Evolutionary conservation across 92 coral and sea anemone genomes (phyloP), one percentile per base, ranked within the genome.

Genomic region (Pocillopora meandrina): DNA sequence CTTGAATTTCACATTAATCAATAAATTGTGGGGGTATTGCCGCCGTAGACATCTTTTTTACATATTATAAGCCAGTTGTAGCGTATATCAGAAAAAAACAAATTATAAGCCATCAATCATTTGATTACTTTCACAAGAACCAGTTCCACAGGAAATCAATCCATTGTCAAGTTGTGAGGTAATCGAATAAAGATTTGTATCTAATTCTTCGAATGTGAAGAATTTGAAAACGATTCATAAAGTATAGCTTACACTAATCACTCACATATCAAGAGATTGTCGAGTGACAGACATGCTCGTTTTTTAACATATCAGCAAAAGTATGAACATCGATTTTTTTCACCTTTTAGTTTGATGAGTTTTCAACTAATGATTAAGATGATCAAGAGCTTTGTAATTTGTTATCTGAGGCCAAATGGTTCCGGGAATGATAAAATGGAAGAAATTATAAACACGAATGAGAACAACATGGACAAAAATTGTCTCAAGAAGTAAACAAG

Each of bases 141-240:
- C 92, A 17, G 67, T 89, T 19, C 92, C 92, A 61, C 87, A 84
- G 26, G 89, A 84, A 1, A 85, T 89, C 2, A 84, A 85, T 72
- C 89, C 92, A 35, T 84, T 89, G 80, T 73, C 66, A 31, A 21
- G 56, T 62, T 16, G 35, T 26, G 56, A 74, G 86, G 86, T 83
- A 83, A 63, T 12, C 5, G 12, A 79, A 23, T 20, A 15, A 7
- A 21, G 13, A 3, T 15, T 56, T 31, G 56, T 9, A 23, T 35
- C 20, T 14, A 15, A 18, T 13, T 68, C 19, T 17, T 2, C 8
- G 17, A 2, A 26, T 36, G 10, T 23, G 18, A 33, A 14, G 4
- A 49, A 36, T 11, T 18, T 71, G 7, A 35, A 13, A 33, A 13
- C 2, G 17, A 5, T n/a, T 11, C 55, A 49, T 71, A 10, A 17